Percentiles rank a stretch among this genome's conserved stretches.
Evolutionary conservation across 2,888 invertebrate species (phyloP).

Genomic region (Aphodius granarius): DNA sequence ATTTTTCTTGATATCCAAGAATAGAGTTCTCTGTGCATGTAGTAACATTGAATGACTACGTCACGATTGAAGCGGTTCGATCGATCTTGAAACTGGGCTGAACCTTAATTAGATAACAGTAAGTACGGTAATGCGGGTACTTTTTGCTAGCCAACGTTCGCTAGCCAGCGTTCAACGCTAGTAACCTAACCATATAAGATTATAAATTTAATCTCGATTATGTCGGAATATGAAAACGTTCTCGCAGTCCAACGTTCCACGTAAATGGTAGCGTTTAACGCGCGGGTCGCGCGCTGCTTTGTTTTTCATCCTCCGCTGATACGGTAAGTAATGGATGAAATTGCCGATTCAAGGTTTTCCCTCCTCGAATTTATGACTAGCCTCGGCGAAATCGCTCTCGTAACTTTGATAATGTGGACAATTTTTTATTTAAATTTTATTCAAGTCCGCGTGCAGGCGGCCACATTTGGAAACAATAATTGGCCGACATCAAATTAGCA

Average conservation of each 20-base stretch:
- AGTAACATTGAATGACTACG: not conserved
- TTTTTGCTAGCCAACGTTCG: slow-evolving; percentile 2
- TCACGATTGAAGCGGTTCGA: not conserved
- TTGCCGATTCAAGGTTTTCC: not conserved
- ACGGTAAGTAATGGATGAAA: not conserved
- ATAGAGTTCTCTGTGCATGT: too few species aligned
- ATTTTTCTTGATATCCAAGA: too few species aligned
- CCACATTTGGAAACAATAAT: not conserved
- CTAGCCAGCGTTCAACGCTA: not conserved
- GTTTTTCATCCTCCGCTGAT: not conserved
- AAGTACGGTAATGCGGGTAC: slow-evolving; percentile 17
- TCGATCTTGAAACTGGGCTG: slow-evolving; percentile 9
- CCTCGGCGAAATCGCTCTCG: not conserved
- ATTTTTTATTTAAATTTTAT: not conserved
- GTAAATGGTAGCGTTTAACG: not conserved
- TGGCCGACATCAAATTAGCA: not conserved
- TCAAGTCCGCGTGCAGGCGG: not conserved
- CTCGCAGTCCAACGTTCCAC: not conserved
- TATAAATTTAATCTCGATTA: slow-evolving; percentile 16
- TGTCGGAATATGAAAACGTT: not conserved
- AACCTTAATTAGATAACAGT: slow-evolving; percentile 19
- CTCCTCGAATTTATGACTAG: not conserved
- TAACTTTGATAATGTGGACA: not conserved
- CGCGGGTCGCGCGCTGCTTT: not conserved
- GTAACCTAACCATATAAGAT: slow-evolving; percentile 13